These are phyloP conservation scores for Centropristis striata DNA, from an alignment of 2,113 vertebrate species.

Conservation along the genomic window DNA sequence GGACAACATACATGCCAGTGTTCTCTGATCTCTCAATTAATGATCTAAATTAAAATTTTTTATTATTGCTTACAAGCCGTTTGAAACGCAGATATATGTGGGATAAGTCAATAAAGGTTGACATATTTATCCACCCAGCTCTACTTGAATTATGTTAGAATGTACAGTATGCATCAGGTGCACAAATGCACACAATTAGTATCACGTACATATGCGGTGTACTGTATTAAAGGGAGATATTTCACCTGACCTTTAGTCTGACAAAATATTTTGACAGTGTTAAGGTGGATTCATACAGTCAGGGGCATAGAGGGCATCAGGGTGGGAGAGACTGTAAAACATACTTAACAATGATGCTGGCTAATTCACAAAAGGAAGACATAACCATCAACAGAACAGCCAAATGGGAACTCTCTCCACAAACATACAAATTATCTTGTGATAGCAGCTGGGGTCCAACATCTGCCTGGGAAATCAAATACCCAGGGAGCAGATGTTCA, in stretches of 20 bases:
- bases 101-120: background rate
- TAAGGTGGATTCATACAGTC: constrained; percentile 4
- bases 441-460: constrained; percentile 97
- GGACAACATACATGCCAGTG: too few relatives aligned
- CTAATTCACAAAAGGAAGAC: constrained; percentile 71
- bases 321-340: constrained; percentile 52
- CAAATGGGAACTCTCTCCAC: constrained; percentile 92
- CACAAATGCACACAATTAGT: background rate
- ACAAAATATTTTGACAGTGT: constrained; percentile 15
- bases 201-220: background rate
- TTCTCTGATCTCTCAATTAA: too few relatives aligned
- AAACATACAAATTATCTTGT: constrained; percentile 95
- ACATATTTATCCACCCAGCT: background rate
- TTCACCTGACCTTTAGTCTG: constrained; percentile 8
- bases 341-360: constrained; percentile 55
- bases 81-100: background rate
- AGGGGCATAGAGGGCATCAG: constrained; percentile 41
- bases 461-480: constrained; percentile 95
- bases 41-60: too few relatives aligned
- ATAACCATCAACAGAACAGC: constrained; percentile 81
- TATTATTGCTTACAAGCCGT: too few relatives aligned
- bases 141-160: background rate
- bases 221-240: background rate
- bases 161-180: background rate
- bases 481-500: constrained; percentile 94